phyloP scores from a whole-genome alignment of 2,797 vertebrate genomes.

The Acanthurus leucopareius region DNA sequence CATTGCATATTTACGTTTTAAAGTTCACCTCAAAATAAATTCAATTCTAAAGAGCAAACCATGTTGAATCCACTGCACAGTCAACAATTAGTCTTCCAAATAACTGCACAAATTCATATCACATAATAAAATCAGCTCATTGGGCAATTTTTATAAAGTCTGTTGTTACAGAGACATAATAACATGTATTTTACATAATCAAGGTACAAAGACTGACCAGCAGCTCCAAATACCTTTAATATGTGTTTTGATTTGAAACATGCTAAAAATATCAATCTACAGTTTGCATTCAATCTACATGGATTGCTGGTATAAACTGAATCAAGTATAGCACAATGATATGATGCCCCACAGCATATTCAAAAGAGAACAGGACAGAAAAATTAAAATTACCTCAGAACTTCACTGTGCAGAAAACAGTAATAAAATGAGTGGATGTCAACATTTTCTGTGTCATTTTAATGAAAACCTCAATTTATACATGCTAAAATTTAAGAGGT shows the following conservation, averaged over 20 bases:
- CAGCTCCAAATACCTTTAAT: constrained; percentile 87
- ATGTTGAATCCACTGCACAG: constrained; percentile 45
- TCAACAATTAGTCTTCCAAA: constrained; percentile 52
- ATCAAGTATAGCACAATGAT: constrained; percentile 50
- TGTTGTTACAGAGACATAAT: constrained; percentile 59
- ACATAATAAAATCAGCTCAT: constrained; percentile 61
- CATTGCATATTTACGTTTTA: constrained; percentile 40
- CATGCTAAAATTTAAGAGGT: constrained; percentile 12
- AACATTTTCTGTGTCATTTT: constrained; percentile 7
- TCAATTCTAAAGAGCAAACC: constrained; percentile 49
- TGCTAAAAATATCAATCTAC: constrained; percentile 65
- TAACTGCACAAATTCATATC: constrained; percentile 58
- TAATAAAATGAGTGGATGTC: neutral
- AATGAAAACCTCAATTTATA: constrained; percentile 18
- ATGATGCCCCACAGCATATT: constrained; percentile 48
- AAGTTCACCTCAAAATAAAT: constrained; percentile 57
- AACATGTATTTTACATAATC: constrained; percentile 71
- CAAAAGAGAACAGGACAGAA: constrained; percentile 75
- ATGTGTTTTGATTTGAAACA: constrained; percentile 66
- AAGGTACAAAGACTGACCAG: constrained; percentile 88
- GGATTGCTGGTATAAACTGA: constrained; percentile 42
- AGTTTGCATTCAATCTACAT: constrained; percentile 52
- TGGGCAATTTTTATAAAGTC: constrained; percentile 55
- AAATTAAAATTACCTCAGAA: neutral
- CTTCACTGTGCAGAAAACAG: constrained; percentile 27